phyloP scores from a whole-genome alignment of 2,888 invertebrate genomes.

The Drosophila picticornis region DNA sequence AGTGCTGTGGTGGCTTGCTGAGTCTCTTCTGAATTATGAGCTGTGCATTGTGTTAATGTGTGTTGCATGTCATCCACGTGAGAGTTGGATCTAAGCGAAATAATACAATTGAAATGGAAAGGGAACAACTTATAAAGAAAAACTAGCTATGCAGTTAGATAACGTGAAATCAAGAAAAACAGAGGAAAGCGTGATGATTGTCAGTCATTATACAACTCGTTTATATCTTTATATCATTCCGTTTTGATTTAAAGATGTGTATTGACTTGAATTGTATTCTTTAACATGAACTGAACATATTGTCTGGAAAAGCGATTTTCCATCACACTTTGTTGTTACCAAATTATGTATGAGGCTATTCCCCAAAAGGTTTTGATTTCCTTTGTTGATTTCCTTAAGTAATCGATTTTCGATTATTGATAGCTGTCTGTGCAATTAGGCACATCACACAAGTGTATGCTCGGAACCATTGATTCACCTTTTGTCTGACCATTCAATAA shows the following conservation, averaged over 20 bases:
- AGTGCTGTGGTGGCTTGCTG: neutral
- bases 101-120: constrained; percentile 13
- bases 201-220: neutral
- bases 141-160: neutral
- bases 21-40: constrained; percentile 35
- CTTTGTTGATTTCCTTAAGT: neutral
- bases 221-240: neutral
- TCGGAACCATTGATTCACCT: constrained; percentile 26
- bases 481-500: constrained; percentile 32
- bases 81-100: constrained; percentile 22
- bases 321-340: neutral
- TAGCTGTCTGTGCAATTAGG: constrained; percentile 15
- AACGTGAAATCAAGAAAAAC: neutral
- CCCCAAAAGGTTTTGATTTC: neutral
- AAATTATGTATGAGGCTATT: neutral
- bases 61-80: constrained; percentile 36
- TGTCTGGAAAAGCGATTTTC: neutral
- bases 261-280: neutral
- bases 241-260: neutral
- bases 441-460: neutral
- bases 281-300: neutral
- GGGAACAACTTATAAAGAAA: neutral
- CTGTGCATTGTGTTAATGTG: constrained; percentile 35
- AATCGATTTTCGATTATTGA: constrained; percentile 13
- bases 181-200: neutral